Conservation (phyloP, 1,140 invertebrate species). For the Cotesia vestalis region DNA sequence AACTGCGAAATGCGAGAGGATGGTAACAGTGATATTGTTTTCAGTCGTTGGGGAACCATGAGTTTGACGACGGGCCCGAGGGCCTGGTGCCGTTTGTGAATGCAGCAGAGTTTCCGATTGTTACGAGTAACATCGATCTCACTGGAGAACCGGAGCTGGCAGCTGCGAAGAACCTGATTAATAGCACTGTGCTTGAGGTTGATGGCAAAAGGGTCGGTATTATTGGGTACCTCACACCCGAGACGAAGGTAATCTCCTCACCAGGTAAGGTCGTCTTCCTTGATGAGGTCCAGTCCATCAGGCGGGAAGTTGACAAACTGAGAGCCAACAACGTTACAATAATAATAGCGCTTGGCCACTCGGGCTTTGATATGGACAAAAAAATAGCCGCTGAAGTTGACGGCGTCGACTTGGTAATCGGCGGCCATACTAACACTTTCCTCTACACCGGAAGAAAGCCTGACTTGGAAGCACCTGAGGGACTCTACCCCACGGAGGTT, state of each 20-base stretch:
- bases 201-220: constrained; percentile 78
- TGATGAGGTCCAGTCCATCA: constrained; percentile 79
- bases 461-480: constrained; percentile 74
- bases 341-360: constrained; percentile 89
- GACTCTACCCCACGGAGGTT: constrained; percentile 81
- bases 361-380: constrained; percentile 81
- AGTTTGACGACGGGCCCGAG: constrained; percentile 85
- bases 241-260: constrained; percentile 76
- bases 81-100: constrained; percentile 83
- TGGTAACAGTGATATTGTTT: constrained; percentile 34
- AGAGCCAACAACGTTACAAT: constrained; percentile 78
- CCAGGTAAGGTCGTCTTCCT: constrained; percentile 74
- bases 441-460: constrained; percentile 77
- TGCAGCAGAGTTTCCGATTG: constrained; percentile 73
- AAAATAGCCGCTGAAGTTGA: constrained; percentile 81
- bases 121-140: constrained; percentile 82
- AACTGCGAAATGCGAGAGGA: background rate
- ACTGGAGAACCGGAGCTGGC: constrained; percentile 71
- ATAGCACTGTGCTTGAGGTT: constrained; percentile 74
- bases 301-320: constrained; percentile 73
- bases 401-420: constrained; percentile 87
- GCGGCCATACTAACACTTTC: constrained; percentile 89
- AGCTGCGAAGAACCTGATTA: constrained; percentile 61
- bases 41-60: constrained; percentile 91
- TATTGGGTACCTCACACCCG: constrained; percentile 88